Evolutionary conservation across 2,888 invertebrate species (phyloP), one percentile per base, ranked within the genome.

Genomic region (Papilio gigon): DNA sequence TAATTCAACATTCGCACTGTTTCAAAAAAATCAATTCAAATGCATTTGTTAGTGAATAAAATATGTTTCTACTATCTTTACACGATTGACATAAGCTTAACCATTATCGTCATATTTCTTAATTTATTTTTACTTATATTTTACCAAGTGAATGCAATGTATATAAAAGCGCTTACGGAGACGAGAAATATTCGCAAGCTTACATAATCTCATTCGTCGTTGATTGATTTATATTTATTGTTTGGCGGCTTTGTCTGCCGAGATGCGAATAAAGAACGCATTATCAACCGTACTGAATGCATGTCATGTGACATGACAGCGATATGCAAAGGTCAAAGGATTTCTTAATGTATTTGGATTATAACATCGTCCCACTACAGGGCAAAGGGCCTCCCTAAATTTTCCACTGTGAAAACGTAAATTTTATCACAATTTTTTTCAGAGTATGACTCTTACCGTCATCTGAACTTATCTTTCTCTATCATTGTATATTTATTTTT

Each of bases 191-290:
- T 53, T 53, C 53, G 53, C n/a, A 14, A n/a, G 53, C 14, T 30
- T 30, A n/a, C 14, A 60, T 60, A 60, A 60, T 37, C 25, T 25
- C n/a, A 14, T 37, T 60, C 22, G 40, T 60, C 27, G 27, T 53
- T 30, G 27, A 53, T 53, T 27, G 53, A 53, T 53, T 53, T n/a
- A 30, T 27, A 53, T 53, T 53, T n/a, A 30, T 27, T 53, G 53
- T 30, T 53, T n/a, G 27, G 27, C 30, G 27, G n/a, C 30, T 60
- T 40, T 60, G 37, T 40, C 40, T 14, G 27, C 60, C n/a, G 25
- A 60, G 60, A 40, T 22, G 40, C 25, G 37, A 40, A 60, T 60
- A 40, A 40, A 40, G 40, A 27, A 60, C 37, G n/a, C 40, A 35
- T 27, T 37, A 40, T 25, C 25, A 30, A 30, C 53, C 8, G 9